phyloP scores from a whole-genome alignment of 2,113 vertebrate species.

The Petromus typicus region DNA sequence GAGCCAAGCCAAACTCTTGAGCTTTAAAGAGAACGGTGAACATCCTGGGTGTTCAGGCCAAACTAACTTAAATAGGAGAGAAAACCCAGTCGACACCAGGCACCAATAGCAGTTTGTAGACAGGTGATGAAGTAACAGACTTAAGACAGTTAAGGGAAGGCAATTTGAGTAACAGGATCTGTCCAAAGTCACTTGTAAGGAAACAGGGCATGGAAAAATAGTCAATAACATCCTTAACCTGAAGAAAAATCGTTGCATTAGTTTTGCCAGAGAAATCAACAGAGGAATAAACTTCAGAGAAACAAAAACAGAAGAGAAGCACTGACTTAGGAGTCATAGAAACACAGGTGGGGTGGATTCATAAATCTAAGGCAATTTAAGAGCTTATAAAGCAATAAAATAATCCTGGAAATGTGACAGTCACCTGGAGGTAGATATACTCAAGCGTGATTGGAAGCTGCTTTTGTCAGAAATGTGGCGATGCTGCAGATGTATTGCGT shows the following conservation, averaged over 20 bases:
- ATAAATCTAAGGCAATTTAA: background rate
- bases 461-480: background rate
- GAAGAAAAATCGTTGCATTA: background rate
- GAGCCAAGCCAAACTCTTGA: background rate
- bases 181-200: background rate
- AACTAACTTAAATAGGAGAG: background rate
- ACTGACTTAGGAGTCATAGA: background rate
- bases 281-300: background rate
- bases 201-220: background rate
- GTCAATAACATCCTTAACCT: background rate
- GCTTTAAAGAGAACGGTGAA: background rate
- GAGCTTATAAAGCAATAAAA: background rate
- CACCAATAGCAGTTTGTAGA: background rate
- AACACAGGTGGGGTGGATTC: background rate
- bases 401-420: background rate
- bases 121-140: background rate
- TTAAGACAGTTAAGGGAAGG: background rate
- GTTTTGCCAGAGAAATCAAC: background rate
- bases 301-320: background rate
- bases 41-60: background rate
- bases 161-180: background rate
- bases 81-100: background rate
- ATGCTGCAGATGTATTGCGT: background rate
- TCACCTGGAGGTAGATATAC: background rate
- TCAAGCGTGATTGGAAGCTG: background rate